phyloP scores from a whole-genome alignment of 2,113 vertebrate genomes.

The Dasypus novemcinctus region DNA sequence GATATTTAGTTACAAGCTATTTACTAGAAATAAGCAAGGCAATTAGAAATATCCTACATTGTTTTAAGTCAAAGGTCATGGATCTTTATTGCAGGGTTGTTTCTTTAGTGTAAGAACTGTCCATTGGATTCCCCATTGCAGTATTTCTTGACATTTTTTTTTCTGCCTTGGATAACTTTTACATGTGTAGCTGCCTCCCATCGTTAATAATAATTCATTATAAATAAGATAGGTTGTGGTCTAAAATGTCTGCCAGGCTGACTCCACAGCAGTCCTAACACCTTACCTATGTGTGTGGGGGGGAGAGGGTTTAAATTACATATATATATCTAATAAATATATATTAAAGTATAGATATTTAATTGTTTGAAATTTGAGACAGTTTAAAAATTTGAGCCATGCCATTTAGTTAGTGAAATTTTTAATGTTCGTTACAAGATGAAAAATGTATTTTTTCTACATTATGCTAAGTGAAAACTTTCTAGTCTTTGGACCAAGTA shows the following conservation, averaged over 20 bases:
- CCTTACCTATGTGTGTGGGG: background rate
- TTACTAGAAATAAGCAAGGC: slow-evolving; percentile 16
- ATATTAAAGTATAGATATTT: background rate
- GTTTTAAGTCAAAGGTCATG: background rate
- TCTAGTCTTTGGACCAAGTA: slow-evolving; percentile 20
- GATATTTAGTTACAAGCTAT: background rate
- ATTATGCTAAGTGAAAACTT: slow-evolving; percentile 33
- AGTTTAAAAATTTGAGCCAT: background rate
- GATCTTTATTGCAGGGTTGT: background rate
- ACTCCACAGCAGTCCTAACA: background rate
- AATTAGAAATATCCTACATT: background rate
- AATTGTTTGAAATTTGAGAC: slow-evolving; percentile 11
- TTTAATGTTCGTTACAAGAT: slow-evolving; percentile 14
- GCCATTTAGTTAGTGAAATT: slow-evolving; percentile 4
- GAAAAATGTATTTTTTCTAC: background rate
- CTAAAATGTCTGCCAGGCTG: background rate
- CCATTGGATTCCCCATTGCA: background rate
- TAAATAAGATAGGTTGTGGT: background rate
- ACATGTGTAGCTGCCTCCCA: background rate
- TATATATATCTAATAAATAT: background rate
- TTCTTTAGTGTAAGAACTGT: background rate
- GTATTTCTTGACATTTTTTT: background rate
- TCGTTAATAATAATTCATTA: slow-evolving; percentile 27
- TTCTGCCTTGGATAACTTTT: background rate
- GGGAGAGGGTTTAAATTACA: background rate